Evolutionary conservation across 2,113 vertebrate species (phyloP).

Genomic region (Myiozetetes cayanensis): DNA sequence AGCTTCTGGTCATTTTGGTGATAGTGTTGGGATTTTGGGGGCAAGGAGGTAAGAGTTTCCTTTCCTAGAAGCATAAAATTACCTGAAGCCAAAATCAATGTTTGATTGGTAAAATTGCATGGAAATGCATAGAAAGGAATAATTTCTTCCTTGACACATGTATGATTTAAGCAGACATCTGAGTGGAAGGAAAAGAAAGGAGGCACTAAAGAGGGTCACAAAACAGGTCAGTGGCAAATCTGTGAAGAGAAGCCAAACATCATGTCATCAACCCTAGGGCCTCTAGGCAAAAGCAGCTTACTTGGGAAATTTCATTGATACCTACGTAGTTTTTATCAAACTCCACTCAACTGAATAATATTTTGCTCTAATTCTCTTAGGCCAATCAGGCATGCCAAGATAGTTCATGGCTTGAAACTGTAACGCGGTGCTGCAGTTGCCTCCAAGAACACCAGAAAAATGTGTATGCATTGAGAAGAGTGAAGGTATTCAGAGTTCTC

Average conservation of each 20-base stretch:
- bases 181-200: neutral
- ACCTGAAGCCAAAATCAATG: neutral
- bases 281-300: neutral
- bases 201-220: neutral
- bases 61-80: neutral
- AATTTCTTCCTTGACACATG: neutral
- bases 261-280: neutral
- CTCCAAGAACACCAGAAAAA: neutral
- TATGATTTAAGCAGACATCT: neutral
- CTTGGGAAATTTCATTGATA: conserved; percentile 10
- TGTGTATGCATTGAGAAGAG: neutral
- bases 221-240: neutral
- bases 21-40: neutral
- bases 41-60: rapidly evolving
- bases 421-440: neutral
- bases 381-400: neutral
- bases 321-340: neutral
- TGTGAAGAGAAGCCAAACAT: neutral
- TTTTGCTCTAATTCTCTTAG: neutral
- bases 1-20: neutral
- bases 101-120: neutral
- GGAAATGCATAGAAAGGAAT: neutral
- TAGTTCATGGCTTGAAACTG: neutral
- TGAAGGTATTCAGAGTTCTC: neutral
- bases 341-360: neutral